A percentile compares a stretch with the other conserved stretches of the same genome.
Evolutionary conservation across 1,140 invertebrate species (phyloP).

Genomic region (Kradibia gibbosae): DNA sequence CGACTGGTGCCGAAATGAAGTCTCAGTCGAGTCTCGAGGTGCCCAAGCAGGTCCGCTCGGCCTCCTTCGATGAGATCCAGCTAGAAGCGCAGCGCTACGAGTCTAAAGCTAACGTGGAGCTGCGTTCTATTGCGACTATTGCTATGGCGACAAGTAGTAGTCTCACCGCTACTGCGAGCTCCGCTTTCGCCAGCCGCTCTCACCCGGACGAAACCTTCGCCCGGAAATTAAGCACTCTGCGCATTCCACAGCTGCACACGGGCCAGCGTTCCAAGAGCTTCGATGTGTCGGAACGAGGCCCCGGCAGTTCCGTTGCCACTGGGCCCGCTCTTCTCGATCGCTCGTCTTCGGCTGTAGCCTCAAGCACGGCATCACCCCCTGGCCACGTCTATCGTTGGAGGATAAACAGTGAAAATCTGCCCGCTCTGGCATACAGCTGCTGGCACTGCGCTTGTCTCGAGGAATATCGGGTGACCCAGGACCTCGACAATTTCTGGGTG

Average conservation of each 20-base stretch:
- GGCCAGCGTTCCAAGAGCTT: conserved; percentile 83
- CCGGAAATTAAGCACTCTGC: conserved; percentile 69
- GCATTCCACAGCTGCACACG: conserved; percentile 78
- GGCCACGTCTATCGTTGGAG: conserved; percentile 22
- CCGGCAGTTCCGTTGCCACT: neutral
- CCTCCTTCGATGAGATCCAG: conserved; percentile 91
- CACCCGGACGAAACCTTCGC: conserved; percentile 67
- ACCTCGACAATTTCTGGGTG: conserved; percentile 56
- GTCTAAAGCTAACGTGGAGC: conserved; percentile 46
- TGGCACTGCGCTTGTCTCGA: conserved; percentile 71
- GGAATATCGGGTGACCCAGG: conserved; percentile 58
- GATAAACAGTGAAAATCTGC: conserved; percentile 38
- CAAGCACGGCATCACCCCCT: conserved; percentile 75
- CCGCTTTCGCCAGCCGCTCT: conserved; percentile 66
- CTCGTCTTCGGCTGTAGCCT: conserved; percentile 72
- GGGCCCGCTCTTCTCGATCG: conserved; percentile 58
- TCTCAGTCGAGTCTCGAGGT: conserved; percentile 90
- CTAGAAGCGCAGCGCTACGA: conserved; percentile 79
- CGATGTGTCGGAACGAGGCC: conserved; percentile 73
- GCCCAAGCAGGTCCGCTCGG: conserved; percentile 86
- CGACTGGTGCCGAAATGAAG: conserved; percentile 91
- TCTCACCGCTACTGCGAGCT: conserved; percentile 51
- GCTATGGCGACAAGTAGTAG: conserved; percentile 56
- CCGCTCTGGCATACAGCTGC: conserved; percentile 60
- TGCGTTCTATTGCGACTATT: conserved; percentile 57